phyloP scores from a whole-genome alignment of 2,797 vertebrate species.

The Lepidocolaptes lacrymiger region DNA sequence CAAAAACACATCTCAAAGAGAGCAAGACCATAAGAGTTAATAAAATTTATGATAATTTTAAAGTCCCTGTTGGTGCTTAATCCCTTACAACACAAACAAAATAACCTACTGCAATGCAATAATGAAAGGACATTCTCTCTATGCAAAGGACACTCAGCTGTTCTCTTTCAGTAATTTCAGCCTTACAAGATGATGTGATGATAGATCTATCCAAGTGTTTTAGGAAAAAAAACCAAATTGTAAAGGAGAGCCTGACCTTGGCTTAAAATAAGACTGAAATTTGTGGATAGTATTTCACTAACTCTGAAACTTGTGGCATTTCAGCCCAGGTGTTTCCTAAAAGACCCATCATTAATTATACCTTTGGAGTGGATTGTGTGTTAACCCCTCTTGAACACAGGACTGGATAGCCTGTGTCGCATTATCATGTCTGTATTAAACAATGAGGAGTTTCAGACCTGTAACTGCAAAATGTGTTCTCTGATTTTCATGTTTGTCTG shows the following conservation, averaged over 20 bases:
- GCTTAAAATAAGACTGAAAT: not conserved
- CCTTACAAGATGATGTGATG: not conserved
- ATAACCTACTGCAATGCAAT: not conserved
- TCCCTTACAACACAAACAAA: not conserved
- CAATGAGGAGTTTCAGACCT: not conserved
- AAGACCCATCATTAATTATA: not conserved
- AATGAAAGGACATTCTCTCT: not conserved
- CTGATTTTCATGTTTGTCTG: not conserved
- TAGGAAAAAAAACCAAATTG: not conserved
- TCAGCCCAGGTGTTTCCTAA: not conserved
- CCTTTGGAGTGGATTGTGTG: accelerated
- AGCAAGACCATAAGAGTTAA: not conserved
- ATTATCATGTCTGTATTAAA: not conserved
- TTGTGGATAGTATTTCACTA: not conserved
- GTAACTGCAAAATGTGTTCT: not conserved
- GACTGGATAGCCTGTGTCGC: not conserved
- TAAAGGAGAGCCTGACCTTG: not conserved
- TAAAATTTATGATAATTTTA: not conserved
- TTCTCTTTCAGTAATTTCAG: not conserved
- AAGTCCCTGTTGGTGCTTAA: not conserved
- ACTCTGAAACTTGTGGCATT: not conserved
- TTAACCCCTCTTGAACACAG: not conserved
- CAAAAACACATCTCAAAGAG: not conserved
- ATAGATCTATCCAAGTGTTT: not conserved
- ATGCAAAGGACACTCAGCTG: not conserved